These are phyloP conservation scores for Laothoe populi DNA, from an alignment of 2,888 invertebrate species.

Conservation along the genomic window DNA sequence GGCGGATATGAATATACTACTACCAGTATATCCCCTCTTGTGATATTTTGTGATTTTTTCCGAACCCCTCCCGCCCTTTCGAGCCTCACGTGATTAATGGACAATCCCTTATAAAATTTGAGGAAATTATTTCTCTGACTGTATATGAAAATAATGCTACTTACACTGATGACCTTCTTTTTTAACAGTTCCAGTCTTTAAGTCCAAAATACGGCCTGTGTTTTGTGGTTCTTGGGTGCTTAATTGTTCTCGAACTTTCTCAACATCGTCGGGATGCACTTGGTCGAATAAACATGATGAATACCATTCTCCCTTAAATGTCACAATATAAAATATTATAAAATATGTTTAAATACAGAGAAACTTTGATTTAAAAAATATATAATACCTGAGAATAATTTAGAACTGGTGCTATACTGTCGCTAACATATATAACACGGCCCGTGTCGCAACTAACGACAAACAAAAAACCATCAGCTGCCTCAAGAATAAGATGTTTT, in stretches of 20 bases:
- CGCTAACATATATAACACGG: slow-evolving; percentile 98
- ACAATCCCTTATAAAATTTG: too few relatives aligned
- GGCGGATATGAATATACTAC: too few relatives aligned
- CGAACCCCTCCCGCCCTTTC: too few relatives aligned
- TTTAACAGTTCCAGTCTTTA: slow-evolving; percentile 99
- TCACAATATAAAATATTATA: slow-evolving; percentile 14
- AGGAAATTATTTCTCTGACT: too few relatives aligned
- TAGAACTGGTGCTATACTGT: slow-evolving; percentile 98
- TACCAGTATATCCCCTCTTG: too few relatives aligned
- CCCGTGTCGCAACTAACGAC: slow-evolving; percentile 99
- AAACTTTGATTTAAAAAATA: slow-evolving; percentile 12
- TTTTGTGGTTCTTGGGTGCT: slow-evolving; percentile 98
- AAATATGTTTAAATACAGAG: not conserved
- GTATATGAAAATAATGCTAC: slow-evolving; percentile 50
- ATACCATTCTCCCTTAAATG: slow-evolving; percentile 95
- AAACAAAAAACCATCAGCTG: slow-evolving; percentile 98
- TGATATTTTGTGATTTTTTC: too few relatives aligned
- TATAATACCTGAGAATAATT: slow-evolving; percentile 93
- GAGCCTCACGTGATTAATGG: too few relatives aligned
- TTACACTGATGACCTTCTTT: slow-evolving; percentile 99
- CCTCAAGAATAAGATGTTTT: slow-evolving; percentile 99
- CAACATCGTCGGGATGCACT: slow-evolving; percentile 98
- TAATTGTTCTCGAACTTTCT: slow-evolving; percentile 98
- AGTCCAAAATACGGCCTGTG: slow-evolving; percentile 96
- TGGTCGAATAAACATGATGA: slow-evolving; percentile 97